These are phyloP conservation scores for Dryoscopus gambensis DNA, from an alignment of 2,113 vertebrate genomes.

Conservation along the genomic window DNA sequence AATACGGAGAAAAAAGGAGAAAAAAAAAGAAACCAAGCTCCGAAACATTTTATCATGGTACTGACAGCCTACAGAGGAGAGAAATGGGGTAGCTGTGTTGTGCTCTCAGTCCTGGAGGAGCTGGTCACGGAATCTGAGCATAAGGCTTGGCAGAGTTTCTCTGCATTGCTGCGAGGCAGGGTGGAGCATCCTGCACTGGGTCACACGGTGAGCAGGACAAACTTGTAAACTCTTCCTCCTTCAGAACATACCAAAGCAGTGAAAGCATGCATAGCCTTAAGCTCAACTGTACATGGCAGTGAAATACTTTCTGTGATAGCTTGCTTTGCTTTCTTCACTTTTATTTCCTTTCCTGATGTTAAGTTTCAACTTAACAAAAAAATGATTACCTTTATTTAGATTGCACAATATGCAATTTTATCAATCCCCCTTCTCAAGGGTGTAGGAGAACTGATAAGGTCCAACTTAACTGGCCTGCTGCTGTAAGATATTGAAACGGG, in stretches of 20 bases:
- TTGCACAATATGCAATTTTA: background rate
- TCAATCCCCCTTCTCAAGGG: background rate
- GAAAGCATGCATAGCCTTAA: constrained; percentile 24
- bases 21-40: background rate
- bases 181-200: background rate
- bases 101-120: background rate
- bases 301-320: background rate
- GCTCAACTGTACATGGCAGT: background rate
- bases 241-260: constrained; percentile 47
- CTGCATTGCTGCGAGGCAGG: fast-evolving
- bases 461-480: background rate
- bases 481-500: background rate
- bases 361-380: background rate
- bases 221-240: background rate
- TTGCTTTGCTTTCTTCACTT: background rate
- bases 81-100: background rate
- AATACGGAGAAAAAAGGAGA: background rate
- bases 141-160: background rate
- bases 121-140: background rate
- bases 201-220: background rate
- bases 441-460: background rate
- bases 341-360: background rate
- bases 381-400: background rate
- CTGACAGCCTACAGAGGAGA: background rate
- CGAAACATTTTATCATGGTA: background rate